Conservation (phyloP, 64 coral and sea anemone genomes). For the Dendronephthya gigantea region DNA sequence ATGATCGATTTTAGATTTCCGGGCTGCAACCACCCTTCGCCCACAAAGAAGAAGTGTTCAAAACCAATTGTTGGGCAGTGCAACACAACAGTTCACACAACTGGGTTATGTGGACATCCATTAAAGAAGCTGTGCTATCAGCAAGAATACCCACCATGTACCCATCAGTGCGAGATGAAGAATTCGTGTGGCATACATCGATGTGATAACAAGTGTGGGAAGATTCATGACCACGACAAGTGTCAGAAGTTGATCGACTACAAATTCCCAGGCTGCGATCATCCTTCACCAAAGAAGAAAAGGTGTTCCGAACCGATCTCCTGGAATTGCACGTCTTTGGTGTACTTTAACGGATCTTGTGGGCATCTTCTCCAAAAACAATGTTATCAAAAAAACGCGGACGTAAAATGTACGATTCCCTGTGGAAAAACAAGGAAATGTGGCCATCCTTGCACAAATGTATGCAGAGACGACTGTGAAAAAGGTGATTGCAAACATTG, state of each 20-base stretch:
- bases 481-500: conserved; percentile 16
- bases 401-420: not conserved
- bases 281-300: no score
- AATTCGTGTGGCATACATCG: no score
- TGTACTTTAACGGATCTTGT: not conserved
- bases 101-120: not conserved
- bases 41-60: not conserved
- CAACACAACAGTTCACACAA: not conserved
- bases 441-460: conserved; percentile 20
- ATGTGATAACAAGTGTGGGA: no score
- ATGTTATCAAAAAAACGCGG: not conserved
- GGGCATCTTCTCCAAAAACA: not conserved
- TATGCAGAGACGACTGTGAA: conserved; percentile 11
- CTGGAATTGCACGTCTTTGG: no score
- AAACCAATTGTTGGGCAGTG: not conserved
- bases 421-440: not conserved
- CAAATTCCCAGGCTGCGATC: no score
- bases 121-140: no score
- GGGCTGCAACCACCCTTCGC: not conserved
- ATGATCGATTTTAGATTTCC: not conserved
- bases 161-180: no score
- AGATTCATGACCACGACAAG: no score
- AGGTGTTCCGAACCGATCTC: no score
- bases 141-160: no score
- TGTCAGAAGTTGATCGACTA: no score